Conservation (phyloP, 2,113 vertebrate genomes). For the Balaeniceps rex region DNA sequence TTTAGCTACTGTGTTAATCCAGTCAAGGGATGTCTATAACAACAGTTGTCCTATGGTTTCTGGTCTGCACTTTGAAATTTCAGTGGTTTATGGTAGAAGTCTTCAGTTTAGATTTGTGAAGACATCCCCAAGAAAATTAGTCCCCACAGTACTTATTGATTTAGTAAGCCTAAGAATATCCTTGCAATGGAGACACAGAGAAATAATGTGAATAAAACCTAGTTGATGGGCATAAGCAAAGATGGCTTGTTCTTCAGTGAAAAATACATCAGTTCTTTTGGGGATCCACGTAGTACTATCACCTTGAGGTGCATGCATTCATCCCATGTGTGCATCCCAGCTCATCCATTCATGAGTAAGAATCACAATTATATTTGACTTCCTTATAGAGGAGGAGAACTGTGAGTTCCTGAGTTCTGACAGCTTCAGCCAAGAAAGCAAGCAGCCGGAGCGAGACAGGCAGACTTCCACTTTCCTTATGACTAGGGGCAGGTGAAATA, state of each 20-base stretch:
- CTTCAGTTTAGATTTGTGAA: neutral
- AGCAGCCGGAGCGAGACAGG: neutral
- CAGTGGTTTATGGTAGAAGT: neutral
- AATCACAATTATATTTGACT: neutral
- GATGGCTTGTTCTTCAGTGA: neutral
- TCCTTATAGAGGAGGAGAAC: neutral
- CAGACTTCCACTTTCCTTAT: neutral
- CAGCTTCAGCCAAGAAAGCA: neutral
- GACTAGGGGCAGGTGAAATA: neutral
- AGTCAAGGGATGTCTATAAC: neutral
- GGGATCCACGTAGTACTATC: neutral
- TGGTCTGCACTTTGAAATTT: neutral
- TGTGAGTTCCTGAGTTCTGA: neutral
- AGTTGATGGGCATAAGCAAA: neutral
- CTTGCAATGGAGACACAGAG: neutral
- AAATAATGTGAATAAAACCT: neutral
- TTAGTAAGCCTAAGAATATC: neutral
- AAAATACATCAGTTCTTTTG: neutral
- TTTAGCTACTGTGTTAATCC: neutral
- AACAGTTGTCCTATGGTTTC: neutral
- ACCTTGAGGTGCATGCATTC: neutral
- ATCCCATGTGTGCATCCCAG: neutral
- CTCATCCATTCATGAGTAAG: neutral
- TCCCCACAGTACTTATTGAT: neutral
- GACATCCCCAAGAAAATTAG: neutral